phyloP scores from a whole-genome alignment of 2,797 vertebrate species.

The Chelon labrosus region DNA sequence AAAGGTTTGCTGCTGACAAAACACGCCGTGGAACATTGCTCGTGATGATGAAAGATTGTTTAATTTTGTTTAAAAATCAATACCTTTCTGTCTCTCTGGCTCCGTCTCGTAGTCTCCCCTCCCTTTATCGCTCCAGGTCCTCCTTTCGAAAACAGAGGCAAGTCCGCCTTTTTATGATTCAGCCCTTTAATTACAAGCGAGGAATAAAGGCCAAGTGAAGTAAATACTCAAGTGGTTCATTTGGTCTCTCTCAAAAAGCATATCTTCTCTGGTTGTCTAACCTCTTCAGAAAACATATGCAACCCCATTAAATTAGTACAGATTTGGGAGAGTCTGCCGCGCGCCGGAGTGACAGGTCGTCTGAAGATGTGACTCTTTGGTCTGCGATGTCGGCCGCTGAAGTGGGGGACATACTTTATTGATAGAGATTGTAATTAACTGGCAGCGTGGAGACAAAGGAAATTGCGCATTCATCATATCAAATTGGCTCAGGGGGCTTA shows the following conservation, averaged over 20 bases:
- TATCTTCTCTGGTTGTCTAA: slow-evolving; percentile 60
- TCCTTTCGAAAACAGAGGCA: slow-evolving; percentile 44
- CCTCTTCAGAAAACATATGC: slow-evolving; percentile 56
- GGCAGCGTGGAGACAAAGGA: slow-evolving; percentile 78
- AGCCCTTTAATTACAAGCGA: slow-evolving; percentile 63
- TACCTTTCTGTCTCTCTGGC: slow-evolving; percentile 44
- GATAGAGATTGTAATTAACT: slow-evolving; percentile 83
- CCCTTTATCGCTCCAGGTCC: slow-evolving; percentile 34
- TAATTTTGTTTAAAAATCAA: slow-evolving; percentile 63
- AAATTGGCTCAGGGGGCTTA: slow-evolving; percentile 76
- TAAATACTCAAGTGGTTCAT: slow-evolving; percentile 71
- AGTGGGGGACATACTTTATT: slow-evolving; percentile 76
- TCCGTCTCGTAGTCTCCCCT: slow-evolving; percentile 18
- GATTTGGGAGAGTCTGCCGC: slow-evolving; percentile 53
- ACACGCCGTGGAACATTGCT: slow-evolving; percentile 42
- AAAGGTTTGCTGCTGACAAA: slow-evolving; percentile 38
- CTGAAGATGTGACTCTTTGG: slow-evolving; percentile 66
- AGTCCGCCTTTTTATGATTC: slow-evolving; percentile 62
- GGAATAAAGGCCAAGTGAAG: slow-evolving; percentile 67
- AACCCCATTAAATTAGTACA: slow-evolving; percentile 57
- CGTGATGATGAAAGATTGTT: slow-evolving; percentile 61
- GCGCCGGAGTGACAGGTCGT: slow-evolving; percentile 62
- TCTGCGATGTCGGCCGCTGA: slow-evolving; percentile 65
- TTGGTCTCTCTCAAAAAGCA: slow-evolving; percentile 55
- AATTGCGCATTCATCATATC: slow-evolving; percentile 86